Evolutionary conservation across 2,888 invertebrate genomes (phyloP).

Genomic region (Rhorus exstirpatorius): DNA sequence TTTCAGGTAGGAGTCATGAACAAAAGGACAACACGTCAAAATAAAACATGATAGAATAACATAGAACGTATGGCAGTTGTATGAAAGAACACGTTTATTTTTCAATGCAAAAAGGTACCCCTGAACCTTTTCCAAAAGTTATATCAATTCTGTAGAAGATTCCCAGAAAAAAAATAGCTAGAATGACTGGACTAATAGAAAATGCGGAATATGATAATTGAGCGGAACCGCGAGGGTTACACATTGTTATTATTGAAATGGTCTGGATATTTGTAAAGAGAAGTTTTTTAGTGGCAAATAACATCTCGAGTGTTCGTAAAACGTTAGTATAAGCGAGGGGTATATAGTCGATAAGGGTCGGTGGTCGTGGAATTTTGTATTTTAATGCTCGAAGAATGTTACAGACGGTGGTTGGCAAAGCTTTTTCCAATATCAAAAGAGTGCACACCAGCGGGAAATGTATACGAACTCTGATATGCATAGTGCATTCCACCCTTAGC

Average conservation of each 20-base stretch:
- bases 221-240: background rate
- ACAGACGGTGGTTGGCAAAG: background rate
- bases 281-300: background rate
- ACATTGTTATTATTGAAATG: background rate
- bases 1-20: too few species aligned
- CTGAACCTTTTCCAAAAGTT: too few species aligned
- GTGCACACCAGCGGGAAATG: background rate
- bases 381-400: background rate
- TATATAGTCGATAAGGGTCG: slow-evolving; percentile 1
- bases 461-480: background rate
- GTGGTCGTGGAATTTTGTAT: slow-evolving; percentile 3
- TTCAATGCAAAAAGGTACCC: too few species aligned
- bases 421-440: slow-evolving; percentile 38
- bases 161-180: too few species aligned
- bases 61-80: too few species aligned
- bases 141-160: too few species aligned
- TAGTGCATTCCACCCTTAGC: background rate
- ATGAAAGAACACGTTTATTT: too few species aligned
- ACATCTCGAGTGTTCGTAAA: background rate
- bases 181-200: too few species aligned
- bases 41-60: too few species aligned
- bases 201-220: too few species aligned
- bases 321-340: background rate
- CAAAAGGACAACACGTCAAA: too few species aligned
- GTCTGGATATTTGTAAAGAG: background rate